Conservation (phyloP, 2,113 vertebrate genomes). For the Oxyura jamaicensis region DNA sequence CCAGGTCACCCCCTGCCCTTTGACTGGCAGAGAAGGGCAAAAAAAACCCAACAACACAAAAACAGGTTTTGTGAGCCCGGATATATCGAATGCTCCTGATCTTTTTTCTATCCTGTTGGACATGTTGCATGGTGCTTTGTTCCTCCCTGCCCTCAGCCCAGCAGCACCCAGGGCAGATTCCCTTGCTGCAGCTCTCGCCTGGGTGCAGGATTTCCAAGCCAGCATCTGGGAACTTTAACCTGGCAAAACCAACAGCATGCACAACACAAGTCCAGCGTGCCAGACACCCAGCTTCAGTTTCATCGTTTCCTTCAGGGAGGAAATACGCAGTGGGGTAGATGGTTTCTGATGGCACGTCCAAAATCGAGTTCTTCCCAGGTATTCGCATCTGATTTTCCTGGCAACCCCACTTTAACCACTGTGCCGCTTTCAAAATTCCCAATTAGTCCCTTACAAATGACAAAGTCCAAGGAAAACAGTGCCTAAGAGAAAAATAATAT, state of each 20-base stretch:
- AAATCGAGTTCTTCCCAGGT: slow-evolving; percentile 11
- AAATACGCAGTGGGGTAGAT: not conserved
- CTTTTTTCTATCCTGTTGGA: not conserved
- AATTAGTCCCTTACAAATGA: slow-evolving; percentile 24
- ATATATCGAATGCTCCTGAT: accelerated
- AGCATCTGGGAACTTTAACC: slow-evolving; percentile 41
- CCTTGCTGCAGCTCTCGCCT: not conserved
- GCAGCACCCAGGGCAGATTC: not conserved
- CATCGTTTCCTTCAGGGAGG: slow-evolving; percentile 17
- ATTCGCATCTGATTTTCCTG: slow-evolving; percentile 26
- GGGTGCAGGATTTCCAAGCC: slow-evolving; percentile 45
- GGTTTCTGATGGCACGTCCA: not conserved
- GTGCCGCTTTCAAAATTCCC: not conserved
- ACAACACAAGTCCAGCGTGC: not conserved
- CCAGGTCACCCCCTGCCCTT: not conserved
- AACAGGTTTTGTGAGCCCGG: not conserved
- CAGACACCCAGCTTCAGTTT: slow-evolving; percentile 10
- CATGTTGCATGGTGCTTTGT: not conserved
- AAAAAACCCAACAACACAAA: not conserved
- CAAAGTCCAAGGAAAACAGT: slow-evolving; percentile 43
- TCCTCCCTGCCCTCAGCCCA: not conserved
- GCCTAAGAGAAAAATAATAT: slow-evolving; percentile 20
- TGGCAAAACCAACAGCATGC: not conserved
- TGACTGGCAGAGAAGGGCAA: not conserved
- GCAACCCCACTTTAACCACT: not conserved